Percentiles rank a stretch among this genome's conserved stretches.
Conservation (phyloP, 2,888 invertebrate species). For the Amblyteles armatorius region DNA sequence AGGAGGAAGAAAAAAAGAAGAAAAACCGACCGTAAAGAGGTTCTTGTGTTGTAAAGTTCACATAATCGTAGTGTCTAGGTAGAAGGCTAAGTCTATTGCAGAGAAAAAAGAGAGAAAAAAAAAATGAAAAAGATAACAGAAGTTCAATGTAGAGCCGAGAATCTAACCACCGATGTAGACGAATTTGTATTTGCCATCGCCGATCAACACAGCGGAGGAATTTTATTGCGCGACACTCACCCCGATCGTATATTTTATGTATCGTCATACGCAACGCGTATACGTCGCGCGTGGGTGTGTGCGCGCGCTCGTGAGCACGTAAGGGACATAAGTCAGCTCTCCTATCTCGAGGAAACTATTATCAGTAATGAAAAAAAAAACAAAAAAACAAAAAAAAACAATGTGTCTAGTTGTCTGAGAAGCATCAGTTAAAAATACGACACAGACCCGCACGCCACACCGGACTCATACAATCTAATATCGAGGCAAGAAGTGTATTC, state of each 20-base stretch:
- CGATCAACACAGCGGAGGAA: constrained; percentile 65
- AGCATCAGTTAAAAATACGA: constrained; percentile 49
- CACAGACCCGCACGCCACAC: constrained; percentile 69
- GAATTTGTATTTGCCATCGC: constrained; percentile 82
- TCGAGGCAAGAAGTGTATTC: constrained; percentile 84
- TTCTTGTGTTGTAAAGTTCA: constrained; percentile 85
- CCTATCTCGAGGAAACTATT: constrained; percentile 45
- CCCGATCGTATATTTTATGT: constrained; percentile 46
- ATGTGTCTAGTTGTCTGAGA: constrained; percentile 54
- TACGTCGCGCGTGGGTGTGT: constrained; percentile 46
- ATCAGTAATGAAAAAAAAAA: constrained; percentile 35
- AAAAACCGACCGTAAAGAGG: constrained; percentile 76
- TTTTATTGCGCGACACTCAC: constrained; percentile 45
- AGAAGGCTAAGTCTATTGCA: constrained; percentile 82
- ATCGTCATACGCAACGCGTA: constrained; percentile 43
- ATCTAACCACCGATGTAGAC: constrained; percentile 82
- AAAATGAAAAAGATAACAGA: constrained; percentile 71
- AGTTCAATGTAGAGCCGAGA: constrained; percentile 73
- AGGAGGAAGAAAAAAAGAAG: constrained; percentile 34
- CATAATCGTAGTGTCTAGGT: constrained; percentile 84
- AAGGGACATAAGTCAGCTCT: constrained; percentile 54
- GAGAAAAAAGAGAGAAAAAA: constrained; percentile 75
- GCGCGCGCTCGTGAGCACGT: constrained; percentile 34
- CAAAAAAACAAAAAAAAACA: constrained; percentile 14
- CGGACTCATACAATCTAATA: constrained; percentile 82